These are phyloP conservation scores for Crambe crambe DNA, from an alignment of 37 sponge, comb jelly and placozoan species.

Conservation along the genomic window DNA sequence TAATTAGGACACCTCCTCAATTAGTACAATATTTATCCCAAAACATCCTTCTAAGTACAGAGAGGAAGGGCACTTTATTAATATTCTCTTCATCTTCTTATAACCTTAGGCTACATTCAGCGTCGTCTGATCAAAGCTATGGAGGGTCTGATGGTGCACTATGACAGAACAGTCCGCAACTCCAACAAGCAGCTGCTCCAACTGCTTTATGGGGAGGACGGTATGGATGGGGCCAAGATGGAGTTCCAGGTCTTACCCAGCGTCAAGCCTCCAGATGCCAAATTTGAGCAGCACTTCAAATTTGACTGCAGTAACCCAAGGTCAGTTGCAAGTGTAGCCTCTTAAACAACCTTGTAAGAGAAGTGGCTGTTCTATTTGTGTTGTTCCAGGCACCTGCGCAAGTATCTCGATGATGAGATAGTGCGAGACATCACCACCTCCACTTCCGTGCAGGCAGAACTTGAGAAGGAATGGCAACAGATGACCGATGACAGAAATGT, in stretches of 20 bases:
- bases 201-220: slow-evolving; percentile 98
- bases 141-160: slow-evolving; percentile 97
- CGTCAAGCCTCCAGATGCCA: slow-evolving; percentile 78
- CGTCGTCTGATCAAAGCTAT: slow-evolving; percentile 98
- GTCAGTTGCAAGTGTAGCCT: slow-evolving; percentile 15
- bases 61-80: too few species aligned
- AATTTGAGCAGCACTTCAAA: slow-evolving; percentile 85
- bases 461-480: slow-evolving; percentile 86
- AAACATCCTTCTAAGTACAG: too few species aligned
- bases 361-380: not conserved
- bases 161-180: slow-evolving; percentile 97
- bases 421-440: slow-evolving; percentile 76
- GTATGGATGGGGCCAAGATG: slow-evolving; percentile 97
- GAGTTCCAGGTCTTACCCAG: slow-evolving; percentile 95
- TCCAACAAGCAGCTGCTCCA: slow-evolving; percentile 92
- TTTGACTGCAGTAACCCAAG: slow-evolving; percentile 88
- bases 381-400: slow-evolving; percentile 50
- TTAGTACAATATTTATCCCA: too few species aligned
- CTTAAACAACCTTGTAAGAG: not conserved
- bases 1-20: too few species aligned
- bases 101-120: slow-evolving; percentile 91
- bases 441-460: slow-evolving; percentile 63
- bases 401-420: slow-evolving; percentile 78
- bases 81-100: too few species aligned
- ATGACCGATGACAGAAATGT: slow-evolving; percentile 84